These are phyloP conservation scores for Perccottus glenii DNA, from an alignment of 2,113 vertebrate genomes.

Conservation along the genomic window DNA sequence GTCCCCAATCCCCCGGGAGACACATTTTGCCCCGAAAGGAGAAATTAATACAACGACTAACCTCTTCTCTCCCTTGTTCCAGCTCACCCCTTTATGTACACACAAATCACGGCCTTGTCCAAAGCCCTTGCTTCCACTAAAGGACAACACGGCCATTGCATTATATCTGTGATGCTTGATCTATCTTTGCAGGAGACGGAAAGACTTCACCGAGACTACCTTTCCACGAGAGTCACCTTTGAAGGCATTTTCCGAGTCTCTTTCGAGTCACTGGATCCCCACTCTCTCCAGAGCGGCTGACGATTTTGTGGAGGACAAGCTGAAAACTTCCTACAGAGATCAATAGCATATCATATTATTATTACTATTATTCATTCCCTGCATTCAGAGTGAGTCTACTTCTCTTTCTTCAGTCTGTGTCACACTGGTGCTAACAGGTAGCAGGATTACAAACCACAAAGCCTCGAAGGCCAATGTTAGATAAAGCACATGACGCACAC, in stretches of 20 bases:
- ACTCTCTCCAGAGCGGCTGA: constrained; percentile 13
- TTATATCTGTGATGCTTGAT: constrained; percentile 3
- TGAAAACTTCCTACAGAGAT: constrained; percentile 42
- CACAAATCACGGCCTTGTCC: constrained; percentile 9
- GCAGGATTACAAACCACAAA: neutral
- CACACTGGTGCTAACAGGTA: constrained; percentile 13
- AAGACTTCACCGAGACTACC: neutral
- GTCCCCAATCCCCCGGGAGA: constrained; percentile 54
- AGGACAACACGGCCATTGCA: constrained; percentile 6
- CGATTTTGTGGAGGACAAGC: constrained; percentile 18
- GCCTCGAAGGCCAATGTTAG: neutral
- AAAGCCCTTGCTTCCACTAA: constrained; percentile 25
- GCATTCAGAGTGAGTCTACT: constrained; percentile 15
- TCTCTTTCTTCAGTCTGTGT: constrained; percentile 7
- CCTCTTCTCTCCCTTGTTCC: constrained; percentile 51
- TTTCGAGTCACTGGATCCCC: constrained; percentile 46
- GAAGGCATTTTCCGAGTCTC: constrained; percentile 22
- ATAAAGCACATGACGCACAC: neutral
- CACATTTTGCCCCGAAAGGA: constrained; percentile 77
- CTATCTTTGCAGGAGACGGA: neutral
- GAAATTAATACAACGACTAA: constrained; percentile 79
- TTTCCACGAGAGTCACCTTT: constrained; percentile 8
- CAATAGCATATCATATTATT: constrained; percentile 49
- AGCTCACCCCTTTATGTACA: constrained; percentile 15
- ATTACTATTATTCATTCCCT: constrained; percentile 34